phyloP scores from a whole-genome alignment of 2,888 invertebrate genomes.

The Agrilus biguttatus region DNA sequence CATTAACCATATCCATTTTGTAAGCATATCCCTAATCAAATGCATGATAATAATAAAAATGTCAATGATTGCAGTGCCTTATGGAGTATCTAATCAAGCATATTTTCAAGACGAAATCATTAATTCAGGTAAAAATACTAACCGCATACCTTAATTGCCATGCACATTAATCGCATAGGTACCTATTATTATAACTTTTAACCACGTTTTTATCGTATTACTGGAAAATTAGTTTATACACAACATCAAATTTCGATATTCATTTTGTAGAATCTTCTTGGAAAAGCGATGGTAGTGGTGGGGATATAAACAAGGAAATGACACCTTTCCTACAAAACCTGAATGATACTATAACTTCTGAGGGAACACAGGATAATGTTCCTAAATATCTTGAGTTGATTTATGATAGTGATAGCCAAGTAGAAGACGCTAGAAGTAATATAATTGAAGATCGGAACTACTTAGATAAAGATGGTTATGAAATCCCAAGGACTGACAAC shows the following conservation, averaged over 20 bases:
- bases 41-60: background rate
- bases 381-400: constrained; percentile 17
- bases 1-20: background rate
- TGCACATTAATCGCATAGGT: too few species aligned
- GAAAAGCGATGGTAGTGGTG: constrained; percentile 5
- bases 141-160: too few species aligned
- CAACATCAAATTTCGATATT: background rate
- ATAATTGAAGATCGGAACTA: too few species aligned
- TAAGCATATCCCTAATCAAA: background rate
- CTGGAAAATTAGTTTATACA: too few species aligned
- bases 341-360: background rate
- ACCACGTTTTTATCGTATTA: too few species aligned
- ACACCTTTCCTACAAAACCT: constrained; percentile 7
- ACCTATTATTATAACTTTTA: too few species aligned
- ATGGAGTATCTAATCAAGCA: constrained; percentile 62
- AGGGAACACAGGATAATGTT: constrained; percentile 5
- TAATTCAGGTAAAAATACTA: constrained; percentile 32
- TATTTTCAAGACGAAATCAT: constrained; percentile 65
- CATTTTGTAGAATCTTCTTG: constrained; percentile 5
- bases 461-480: constrained; percentile 16
- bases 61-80: constrained; percentile 33
- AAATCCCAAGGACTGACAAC: constrained; percentile 12
- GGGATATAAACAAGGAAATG: constrained; percentile 7
- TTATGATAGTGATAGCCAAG: constrained; percentile 12
- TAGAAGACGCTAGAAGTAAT: constrained; percentile 1